Evolutionary conservation across 2,113 vertebrate genomes (phyloP).

Genomic region (Prunella fulvescens): DNA sequence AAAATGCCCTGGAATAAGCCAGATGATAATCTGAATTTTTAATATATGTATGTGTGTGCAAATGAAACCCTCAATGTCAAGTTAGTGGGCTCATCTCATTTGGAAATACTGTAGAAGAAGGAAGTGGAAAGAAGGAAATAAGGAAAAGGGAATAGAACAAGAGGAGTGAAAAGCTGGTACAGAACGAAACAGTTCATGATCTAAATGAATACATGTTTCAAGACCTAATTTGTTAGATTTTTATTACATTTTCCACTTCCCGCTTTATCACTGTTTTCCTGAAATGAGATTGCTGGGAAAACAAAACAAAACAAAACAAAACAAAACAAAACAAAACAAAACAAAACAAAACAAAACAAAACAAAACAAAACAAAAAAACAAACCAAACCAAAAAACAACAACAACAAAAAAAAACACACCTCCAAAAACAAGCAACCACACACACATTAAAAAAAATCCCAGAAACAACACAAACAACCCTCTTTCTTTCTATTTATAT

Average conservation of each 20-base stretch:
- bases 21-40: no score
- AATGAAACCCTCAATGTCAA: not conserved
- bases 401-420: no score
- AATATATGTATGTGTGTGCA: accelerated
- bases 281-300: not conserved
- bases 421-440: not conserved
- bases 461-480: not conserved
- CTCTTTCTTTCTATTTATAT: accelerated
- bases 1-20: not conserved
- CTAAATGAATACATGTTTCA: not conserved
- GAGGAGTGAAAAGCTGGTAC: not conserved
- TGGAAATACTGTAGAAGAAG: not conserved
- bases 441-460: not conserved
- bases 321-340: no score
- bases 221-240: not conserved
- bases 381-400: no score
- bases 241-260: not conserved
- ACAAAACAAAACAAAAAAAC: no score
- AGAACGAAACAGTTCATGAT: not conserved
- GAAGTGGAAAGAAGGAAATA: not conserved
- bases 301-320: not conserved
- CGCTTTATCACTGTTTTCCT: not conserved
- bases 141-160: not conserved
- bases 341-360: no score
- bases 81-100: accelerated